These are phyloP conservation scores for Drosophila kurseongensis DNA, from an alignment of 1,140 invertebrate species.

Conservation along the genomic window DNA sequence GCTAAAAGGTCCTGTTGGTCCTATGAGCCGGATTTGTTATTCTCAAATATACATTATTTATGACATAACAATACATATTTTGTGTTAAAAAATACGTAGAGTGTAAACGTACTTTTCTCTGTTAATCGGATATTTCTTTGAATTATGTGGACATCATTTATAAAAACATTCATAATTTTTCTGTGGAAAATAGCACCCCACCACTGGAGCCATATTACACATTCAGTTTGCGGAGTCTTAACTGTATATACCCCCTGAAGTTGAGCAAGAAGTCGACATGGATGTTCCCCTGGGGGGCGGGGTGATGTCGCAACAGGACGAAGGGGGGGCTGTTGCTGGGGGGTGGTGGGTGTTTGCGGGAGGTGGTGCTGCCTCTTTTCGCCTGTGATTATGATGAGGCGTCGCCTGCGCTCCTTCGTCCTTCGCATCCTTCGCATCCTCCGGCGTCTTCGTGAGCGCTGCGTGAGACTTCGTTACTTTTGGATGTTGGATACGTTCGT, in stretches of 20 bases:
- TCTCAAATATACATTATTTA: no score
- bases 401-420: constrained; percentile 39
- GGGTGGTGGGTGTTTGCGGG: constrained; percentile 1
- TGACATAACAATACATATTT: no score
- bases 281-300: constrained; percentile 33
- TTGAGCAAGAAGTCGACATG: constrained; percentile 35
- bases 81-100: no score
- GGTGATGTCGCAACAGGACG: constrained; percentile 9
- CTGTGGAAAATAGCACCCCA: no score
- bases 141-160: no score
- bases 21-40: no score
- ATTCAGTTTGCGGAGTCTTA: neutral
- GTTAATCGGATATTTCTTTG: no score
- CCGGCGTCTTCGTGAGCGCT: constrained; percentile 30
- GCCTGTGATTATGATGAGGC: constrained; percentile 78
- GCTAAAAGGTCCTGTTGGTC: no score
- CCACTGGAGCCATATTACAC: no score
- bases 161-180: no score
- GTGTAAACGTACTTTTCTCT: no score
- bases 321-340: constrained; percentile 4
- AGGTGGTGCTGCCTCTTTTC: constrained; percentile 33
- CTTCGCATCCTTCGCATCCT: constrained; percentile 1
- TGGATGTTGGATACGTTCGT: constrained; percentile 16
- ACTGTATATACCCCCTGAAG: constrained; percentile 41
- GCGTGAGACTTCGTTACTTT: constrained; percentile 17